Percentiles rank a stretch among this genome's conserved stretches.
phyloP scores from a whole-genome alignment of 2,113 vertebrate species.

The Rana temporaria region DNA sequence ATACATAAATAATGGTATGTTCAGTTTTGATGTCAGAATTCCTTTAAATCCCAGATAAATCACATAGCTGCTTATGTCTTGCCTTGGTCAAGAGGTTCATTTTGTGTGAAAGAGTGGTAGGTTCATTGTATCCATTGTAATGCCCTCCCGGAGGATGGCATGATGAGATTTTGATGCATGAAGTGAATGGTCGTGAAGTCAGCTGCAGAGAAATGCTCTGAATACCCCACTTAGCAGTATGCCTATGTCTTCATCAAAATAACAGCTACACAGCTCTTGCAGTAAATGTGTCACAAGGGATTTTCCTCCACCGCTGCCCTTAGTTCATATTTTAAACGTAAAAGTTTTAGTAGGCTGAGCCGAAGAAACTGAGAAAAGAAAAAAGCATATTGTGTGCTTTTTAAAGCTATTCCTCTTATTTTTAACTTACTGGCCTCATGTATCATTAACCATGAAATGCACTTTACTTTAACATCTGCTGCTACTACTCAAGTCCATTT shows the following conservation, averaged over 20 bases:
- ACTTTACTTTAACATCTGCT: too few relatives aligned
- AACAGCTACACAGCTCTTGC: constrained; percentile 43
- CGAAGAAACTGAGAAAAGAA: background rate
- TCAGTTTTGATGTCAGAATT: background rate
- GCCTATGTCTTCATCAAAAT: constrained; percentile 53
- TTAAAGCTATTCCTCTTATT: constrained; percentile 1
- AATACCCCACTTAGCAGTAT: constrained; percentile 51
- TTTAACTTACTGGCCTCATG: background rate
- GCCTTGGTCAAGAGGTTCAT: constrained; percentile 52
- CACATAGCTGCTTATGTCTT: constrained; percentile 35
- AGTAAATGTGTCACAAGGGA: constrained; percentile 12
- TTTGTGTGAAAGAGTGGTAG: background rate
- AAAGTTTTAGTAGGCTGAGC: constrained; percentile 5
- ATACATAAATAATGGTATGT: background rate
- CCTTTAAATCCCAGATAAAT: constrained; percentile 6
- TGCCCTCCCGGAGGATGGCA: constrained; percentile 34
- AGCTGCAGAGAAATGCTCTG: constrained; percentile 56
- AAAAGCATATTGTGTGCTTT: background rate
- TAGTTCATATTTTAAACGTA: background rate
- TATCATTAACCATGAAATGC: background rate
- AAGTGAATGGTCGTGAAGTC: constrained; percentile 41
- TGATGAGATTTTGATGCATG: constrained; percentile 57
- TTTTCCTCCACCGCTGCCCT: background rate
- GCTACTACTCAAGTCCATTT: too few relatives aligned
- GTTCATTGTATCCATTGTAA: constrained; percentile 17